Base-by-base conservation (phyloP, 1,140 invertebrate genomes). In the Lepeophtheirus salmonis region DNA sequence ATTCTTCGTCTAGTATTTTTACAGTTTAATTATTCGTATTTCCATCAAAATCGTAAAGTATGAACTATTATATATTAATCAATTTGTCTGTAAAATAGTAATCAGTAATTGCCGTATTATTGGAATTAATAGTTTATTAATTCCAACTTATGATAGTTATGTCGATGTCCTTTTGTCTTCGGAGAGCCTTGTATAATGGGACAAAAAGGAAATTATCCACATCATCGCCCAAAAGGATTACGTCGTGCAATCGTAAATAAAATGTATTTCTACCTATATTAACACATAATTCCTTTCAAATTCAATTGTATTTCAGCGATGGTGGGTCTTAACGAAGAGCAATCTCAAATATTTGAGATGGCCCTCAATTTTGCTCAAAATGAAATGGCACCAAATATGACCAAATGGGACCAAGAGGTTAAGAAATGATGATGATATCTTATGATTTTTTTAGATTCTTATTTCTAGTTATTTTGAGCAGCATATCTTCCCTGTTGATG, bases 311-410 rank as follows among this genome's bases (percentile, higher is more conserved):
- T 62, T 63, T 50, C 64, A 75, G 74, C 74, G 21, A 68, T 70
- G 13, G 57, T 68, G 41, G 78, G 77, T 14, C 67, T 80, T 12
- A 70, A 64, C 56, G 73, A 75, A 49, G 77, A 79, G 63, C 76
- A 80, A 66, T 67, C 67, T 56, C 75, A 78, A 62, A 77, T 80
- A 14, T 76, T 79, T 60, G 65, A 73, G 53, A 66, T 78, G 51
- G 78, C 78, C 10, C 64, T 67, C 51, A 70, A 78, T 61, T 80
- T 80, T 71, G 76, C 79, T 10, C 66, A 68, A 50, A 77, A 79
- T 53, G 78, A 80, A 67, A 71, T 80, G 68, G 66, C 67, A 23
- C 79, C 79, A n/a, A 67, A 77, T 26, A 80, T 80, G 79, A 70
- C 71, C 30, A 66, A 75, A 65, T 81, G 78, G 76, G 79, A 81